Evolutionary conservation across 1,140 invertebrate species (phyloP), one percentile per base, ranked within the genome.

Genomic region (Bilobella aurantiaca): DNA sequence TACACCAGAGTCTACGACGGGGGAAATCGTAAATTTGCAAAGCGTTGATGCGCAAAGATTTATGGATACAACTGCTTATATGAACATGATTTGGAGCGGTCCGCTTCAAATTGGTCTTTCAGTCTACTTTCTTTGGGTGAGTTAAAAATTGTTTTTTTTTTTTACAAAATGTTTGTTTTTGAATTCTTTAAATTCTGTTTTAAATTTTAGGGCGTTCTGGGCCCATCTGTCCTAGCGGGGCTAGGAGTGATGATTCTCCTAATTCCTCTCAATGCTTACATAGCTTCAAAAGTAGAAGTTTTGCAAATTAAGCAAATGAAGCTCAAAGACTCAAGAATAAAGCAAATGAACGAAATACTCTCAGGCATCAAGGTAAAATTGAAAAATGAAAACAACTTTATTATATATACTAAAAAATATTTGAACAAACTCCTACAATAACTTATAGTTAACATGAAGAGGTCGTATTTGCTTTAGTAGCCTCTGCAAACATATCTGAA

Each of bases 61-160:
- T 49, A 78, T 81, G 77, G 80, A 81, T 67, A 72, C 79, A 12
- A 75, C 76, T 0, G 70, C 75, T 2, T 82, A 82, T 72, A 72
- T 85, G 31, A 82, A 85, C 75, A 80, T 82, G 70, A 71, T 85
- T 18, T 85, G 84, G 84, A 83, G 82, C n/a, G 82, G 80, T 3
- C 84, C 84, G 1, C 74, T 85, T 16, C 82, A 84, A 75, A 84
- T 85, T 62, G 69, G 60, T 25, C 68, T 85, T 3, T 75, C 81
- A 2, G 69, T 84, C 3, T 82, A 79, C 70, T 81, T 85, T 61
- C 75, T 85, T 16, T 85, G 81, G 79, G 49, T 73, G 78, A 28
- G 78, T 18, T 42, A 42, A 42, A 77, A 21, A 74, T 85, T 42
- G 83, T 84, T 1, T 2, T 76, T 81, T 12, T 14, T 16, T 29